Conservation (phyloP, 2,888 invertebrate genomes). For the Tolmerus cingulatus region DNA sequence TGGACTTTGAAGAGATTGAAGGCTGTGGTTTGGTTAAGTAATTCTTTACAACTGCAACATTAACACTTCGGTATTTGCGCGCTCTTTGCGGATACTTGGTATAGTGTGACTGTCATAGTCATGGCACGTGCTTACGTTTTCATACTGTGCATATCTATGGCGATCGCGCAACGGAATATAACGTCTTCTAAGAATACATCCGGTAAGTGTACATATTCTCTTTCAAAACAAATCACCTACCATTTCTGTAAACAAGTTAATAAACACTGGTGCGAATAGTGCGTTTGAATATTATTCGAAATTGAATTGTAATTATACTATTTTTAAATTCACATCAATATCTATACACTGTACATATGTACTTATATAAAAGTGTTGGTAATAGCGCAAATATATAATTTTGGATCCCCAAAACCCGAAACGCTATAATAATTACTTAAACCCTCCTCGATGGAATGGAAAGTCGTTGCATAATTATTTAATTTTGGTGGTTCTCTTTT, state of each 20-base stretch:
- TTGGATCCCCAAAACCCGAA: background rate
- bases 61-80: background rate
- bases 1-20: constrained; percentile 19
- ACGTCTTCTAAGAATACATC: constrained; percentile 34
- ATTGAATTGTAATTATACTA: background rate
- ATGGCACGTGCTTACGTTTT: constrained; percentile 50
- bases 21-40: constrained; percentile 11
- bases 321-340: background rate
- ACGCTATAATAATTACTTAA: background rate
- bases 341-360: background rate
- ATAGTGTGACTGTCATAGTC: background rate
- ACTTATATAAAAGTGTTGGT: background rate
- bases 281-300: background rate
- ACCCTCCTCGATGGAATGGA: background rate
- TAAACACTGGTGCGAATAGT: background rate
- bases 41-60: background rate
- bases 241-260: background rate
- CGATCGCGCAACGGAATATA: constrained; percentile 48
- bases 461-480: background rate
- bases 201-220: constrained; percentile 31
- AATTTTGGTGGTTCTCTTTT: background rate
- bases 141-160: constrained; percentile 49
- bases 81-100: background rate
- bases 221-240: background rate
- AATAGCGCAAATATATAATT: background rate